Evolutionary conservation across 2,113 vertebrate genomes (phyloP), one percentile per base, ranked within the genome.

Genomic region (Poeciliopsis prolifica): DNA sequence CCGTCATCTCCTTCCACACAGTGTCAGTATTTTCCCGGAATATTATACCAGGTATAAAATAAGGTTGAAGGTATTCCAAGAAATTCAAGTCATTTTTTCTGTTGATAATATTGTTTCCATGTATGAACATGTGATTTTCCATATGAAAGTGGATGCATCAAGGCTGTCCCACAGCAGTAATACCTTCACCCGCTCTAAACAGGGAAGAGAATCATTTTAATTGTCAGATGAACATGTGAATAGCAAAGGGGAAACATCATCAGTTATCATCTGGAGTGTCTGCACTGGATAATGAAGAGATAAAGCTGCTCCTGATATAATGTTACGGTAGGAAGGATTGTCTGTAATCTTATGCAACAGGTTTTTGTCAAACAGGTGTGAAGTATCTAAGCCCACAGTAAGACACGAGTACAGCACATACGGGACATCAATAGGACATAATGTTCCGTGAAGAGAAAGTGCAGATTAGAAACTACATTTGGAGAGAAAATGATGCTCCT

Each of bases 121-220:
- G 74, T 74, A 75, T 78, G 81, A 83, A 88, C 74, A 85, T 90
- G 86, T 71, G 72, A 84, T 90, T 88, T 92, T 92, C 75, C 85
- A 86, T 84, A 85, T 92, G 85, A 90, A 86, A 88, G 84, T 80
- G 15, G 40, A 42, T 83, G 24, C 29, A 69, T 73, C 64, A 42
- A 42, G 40, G 12, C 40, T 15, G 14, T 4, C 85, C 80, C 74
- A 58, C 75, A 4, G 78, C 82, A 79, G 77, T 86, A 83, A 88
- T 88, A 79, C 80, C 81, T 88, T 75, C 68, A 85, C 87, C 86
- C 35, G 65, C 80, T 78, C 79, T 61, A 71, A 91, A 90, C 88
- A 83, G 70, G 58, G 40, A 35, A 71, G 88, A 93, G 91, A 87
- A 88, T 79, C 40, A 58, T 87, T 80, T 82, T 81, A 81, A 81